A percentile compares a stretch with the other conserved stretches of the same genome.
Evolutionary conservation across 1,140 invertebrate genomes (phyloP).

Genomic region (Trichonephila clavipes): DNA sequence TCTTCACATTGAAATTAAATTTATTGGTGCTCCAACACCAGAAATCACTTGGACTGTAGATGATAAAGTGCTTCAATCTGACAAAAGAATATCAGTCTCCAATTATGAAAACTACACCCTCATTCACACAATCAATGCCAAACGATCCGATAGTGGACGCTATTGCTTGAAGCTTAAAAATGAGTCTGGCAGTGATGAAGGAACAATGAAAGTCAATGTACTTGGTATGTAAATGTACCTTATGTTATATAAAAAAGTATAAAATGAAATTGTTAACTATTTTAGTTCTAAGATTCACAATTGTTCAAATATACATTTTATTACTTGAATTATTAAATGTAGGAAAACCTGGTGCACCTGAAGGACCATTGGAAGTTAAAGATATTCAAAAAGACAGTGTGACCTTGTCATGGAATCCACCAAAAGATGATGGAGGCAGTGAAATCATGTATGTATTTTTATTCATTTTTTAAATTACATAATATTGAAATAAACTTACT

Average conservation of each 20-base stretch:
- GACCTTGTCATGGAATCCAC: constrained; percentile 93
- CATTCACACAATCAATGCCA: constrained; percentile 93
- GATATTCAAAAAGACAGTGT: constrained; percentile 85
- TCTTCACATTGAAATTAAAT: constrained; percentile 95
- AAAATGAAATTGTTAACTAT: too few species aligned
- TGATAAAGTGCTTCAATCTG: constrained; percentile 86
- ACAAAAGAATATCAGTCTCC: constrained; percentile 89
- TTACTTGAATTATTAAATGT: constrained; percentile 80
- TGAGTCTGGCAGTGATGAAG: constrained; percentile 93
- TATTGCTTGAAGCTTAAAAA: constrained; percentile 97
- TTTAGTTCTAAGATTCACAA: too few species aligned
- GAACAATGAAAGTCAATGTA: constrained; percentile 93
- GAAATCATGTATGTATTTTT: constrained; percentile 91
- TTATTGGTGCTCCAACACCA: constrained; percentile 93
- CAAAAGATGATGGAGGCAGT: constrained; percentile 95
- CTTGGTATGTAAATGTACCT: constrained; percentile 79
- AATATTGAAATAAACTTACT: neutral
- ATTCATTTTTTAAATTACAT: neutral
- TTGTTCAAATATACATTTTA: neutral
- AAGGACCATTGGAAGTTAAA: constrained; percentile 92
- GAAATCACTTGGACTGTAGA: constrained; percentile 92
- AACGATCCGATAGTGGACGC: constrained; percentile 93
- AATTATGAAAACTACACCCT: constrained; percentile 88
- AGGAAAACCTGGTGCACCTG: constrained; percentile 92
- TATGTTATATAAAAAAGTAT: too few species aligned